Evolutionary conservation across 1,140 invertebrate species (phyloP), one percentile per base, ranked within the genome.

Genomic region (Eupeodes corollae): DNA sequence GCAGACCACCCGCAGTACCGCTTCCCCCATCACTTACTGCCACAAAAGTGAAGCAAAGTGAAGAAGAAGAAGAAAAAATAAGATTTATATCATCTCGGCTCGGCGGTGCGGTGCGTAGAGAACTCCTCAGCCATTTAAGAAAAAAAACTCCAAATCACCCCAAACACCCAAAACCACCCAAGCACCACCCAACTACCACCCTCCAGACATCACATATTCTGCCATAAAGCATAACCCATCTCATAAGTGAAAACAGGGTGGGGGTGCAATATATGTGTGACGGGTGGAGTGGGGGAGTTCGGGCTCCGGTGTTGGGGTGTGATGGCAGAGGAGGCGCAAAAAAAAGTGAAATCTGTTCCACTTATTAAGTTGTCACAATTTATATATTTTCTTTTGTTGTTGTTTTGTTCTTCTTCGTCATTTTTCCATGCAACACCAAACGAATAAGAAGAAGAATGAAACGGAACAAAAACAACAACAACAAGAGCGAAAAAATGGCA

Each of bases 301-400:
- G 21, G n/a, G n/a, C n/a, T n/a, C n/a, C n/a, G 33, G 33, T 9
- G 9, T 10, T 34, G 33, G 33, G 33, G n/a, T 34, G n/a, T 10
- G n/a, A 34, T 10, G n/a, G n/a, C n/a, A n/a, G n/a, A n/a, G n/a
- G 21, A 5, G 21, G 3, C 21, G 21, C 21, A 26, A 26, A 26
- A 26, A 26, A 26, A 26, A 26, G 40, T 13, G 40, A 42, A 42
- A 42, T 42, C 40, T 42, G 40, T 42, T 42, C 40, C 40, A 42
- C 40, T 42, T 42, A 42, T 42, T 42, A 42, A 42, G 40, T 42
- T 42, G 40, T 42, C 40, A 42, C 40, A 42, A 13, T 14, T 42
- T 42, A 14, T 18, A n/a, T n/a, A n/a, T n/a, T n/a, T n/a, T n/a
- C n/a, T n/a, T n/a, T n/a, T n/a, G n/a, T 26, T 26, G 3, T 26